These are phyloP conservation scores for Hoplostethus atlanticus DNA, from an alignment of 2,797 vertebrate species.

Conservation along the genomic window DNA sequence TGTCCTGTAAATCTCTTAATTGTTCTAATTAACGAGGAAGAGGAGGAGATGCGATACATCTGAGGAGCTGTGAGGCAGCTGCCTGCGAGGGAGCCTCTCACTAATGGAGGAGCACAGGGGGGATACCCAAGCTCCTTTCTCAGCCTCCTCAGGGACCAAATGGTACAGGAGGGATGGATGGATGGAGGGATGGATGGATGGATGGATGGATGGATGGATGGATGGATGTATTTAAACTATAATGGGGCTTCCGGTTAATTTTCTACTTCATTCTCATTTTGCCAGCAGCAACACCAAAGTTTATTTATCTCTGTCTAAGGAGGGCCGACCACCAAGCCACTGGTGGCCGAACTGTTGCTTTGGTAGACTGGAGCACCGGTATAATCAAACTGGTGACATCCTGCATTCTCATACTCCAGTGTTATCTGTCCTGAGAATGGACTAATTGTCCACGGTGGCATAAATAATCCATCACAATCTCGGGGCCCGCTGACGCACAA, in stretches of 20 bases:
- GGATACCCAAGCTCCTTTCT: constrained; percentile 54
- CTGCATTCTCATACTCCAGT: constrained; percentile 20
- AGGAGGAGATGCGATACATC: constrained; percentile 74
- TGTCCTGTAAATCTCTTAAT: constrained; percentile 84
- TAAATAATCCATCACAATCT: constrained; percentile 61
- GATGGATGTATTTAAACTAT: constrained; percentile 13
- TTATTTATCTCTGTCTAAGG: constrained; percentile 1
- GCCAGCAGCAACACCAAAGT: neutral
- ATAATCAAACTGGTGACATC: neutral
- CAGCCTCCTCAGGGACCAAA: constrained; percentile 30
- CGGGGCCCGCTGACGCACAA: constrained; percentile 50
- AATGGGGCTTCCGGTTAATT: constrained; percentile 18
- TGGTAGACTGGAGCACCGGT: constrained; percentile 15
- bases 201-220: constrained; percentile 5
- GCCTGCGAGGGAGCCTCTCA: constrained; percentile 64
- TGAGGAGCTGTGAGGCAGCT: constrained; percentile 70
- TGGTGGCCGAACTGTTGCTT: constrained; percentile 15
- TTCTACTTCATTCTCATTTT: neutral
- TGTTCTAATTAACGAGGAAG: constrained; percentile 80
- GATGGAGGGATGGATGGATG: constrained; percentile 15
- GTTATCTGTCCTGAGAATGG: constrained; percentile 52
- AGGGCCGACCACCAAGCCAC: neutral
- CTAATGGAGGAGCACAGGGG: constrained; percentile 56
- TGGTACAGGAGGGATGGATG: constrained; percentile 33
- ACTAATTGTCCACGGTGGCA: constrained; percentile 40